Base-by-base conservation (phyloP, 2,797 vertebrate genomes). In the Rhinella marina region DNA sequence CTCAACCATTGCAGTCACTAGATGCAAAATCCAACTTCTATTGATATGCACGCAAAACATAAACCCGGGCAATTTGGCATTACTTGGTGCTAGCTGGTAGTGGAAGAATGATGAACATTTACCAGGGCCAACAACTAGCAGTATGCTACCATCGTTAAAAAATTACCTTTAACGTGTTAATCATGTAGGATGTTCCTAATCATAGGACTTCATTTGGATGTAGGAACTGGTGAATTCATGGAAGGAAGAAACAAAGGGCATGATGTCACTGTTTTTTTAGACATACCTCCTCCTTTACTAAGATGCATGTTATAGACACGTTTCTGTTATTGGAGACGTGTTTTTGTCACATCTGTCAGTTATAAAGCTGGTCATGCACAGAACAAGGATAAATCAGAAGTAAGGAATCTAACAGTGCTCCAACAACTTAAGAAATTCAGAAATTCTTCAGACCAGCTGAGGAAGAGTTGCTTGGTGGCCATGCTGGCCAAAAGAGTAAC, bases 21-120 rank as follows among this genome's bases (percentile, higher is more conserved):
- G 21, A 59, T 57, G 21, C 29, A 61, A 13, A 57, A 50, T 9
- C 29, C 82, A 76, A 25, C 7, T n/a, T 85, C 41, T 76, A 17
- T 75, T 73, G 57, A 68, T 75, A 75, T 84, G 82, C 54, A 75
- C 13, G 54, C 59, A 3, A 73, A 61, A 59, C 57, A 48, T 75
- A 9, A 62, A 48, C 68, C 14, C 27, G n/a, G 32, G n/a, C 57
- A 29, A 61, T 85, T 59, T 41, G 23, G n/a, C 50, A 13, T 73
- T 52, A 56, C 66, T 32, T 81, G 29, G 77, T 73, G 66, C 85
- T 61, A 50, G 66, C 5, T 23, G 81, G 21, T 72, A n/a, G 68
- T n/a, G 66, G 1, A 76, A 56, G 6, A 61, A 9, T 61, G 41
- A 48, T 32, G 16, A n/a, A 50, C 54, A 6, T 64, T 48, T 19